Evolutionary conservation across 2,888 invertebrate species (phyloP).

Genomic region (Lepidocyrtoides sp.): DNA sequence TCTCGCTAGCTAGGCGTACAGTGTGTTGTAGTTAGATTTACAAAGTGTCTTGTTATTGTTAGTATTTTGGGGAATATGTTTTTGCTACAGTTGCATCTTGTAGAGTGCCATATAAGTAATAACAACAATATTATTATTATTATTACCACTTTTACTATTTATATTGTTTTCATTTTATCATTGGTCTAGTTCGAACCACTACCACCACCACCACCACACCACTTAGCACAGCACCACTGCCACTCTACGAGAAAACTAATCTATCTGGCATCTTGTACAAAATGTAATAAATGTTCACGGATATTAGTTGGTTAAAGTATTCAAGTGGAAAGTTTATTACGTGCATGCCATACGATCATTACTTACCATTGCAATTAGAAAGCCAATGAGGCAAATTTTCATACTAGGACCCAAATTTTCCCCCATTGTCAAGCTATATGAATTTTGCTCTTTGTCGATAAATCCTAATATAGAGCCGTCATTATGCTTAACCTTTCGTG

Average conservation of each 20-base stretch:
- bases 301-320: background rate
- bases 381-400: constrained; percentile 82
- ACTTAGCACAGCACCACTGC: background rate
- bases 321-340: constrained; percentile 47
- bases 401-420: constrained; percentile 80
- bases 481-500: constrained; percentile 77
- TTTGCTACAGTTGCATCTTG: constrained; percentile 35
- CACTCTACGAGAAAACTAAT: background rate
- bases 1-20: background rate
- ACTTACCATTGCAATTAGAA: constrained; percentile 83
- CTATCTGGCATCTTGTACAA: background rate
- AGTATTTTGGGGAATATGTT: background rate
- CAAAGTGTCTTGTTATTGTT: constrained; percentile 1
- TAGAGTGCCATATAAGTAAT: too few species aligned
- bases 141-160: constrained; percentile 7
- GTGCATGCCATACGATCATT: constrained; percentile 41
- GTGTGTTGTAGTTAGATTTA: too few species aligned
- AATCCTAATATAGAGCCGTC: constrained; percentile 82
- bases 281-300: background rate
- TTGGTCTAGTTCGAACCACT: background rate
- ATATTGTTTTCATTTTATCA: background rate
- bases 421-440: constrained; percentile 81
- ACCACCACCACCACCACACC: background rate
- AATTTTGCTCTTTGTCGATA: constrained; percentile 81
- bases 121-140: too few species aligned